phyloP scores from a whole-genome alignment of 2,113 vertebrate species.

The Trichechus manatus region DNA sequence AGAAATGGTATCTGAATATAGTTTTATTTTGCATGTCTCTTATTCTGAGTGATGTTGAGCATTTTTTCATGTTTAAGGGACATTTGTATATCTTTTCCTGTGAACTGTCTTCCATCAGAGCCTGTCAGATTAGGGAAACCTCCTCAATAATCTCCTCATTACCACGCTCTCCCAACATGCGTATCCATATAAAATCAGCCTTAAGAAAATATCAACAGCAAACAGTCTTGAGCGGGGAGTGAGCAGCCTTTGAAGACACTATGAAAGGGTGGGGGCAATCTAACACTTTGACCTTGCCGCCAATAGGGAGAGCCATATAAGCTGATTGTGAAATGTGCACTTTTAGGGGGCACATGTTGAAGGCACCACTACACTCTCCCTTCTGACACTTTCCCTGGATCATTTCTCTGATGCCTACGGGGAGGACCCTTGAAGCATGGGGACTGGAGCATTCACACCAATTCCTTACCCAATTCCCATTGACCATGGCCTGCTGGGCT shows the following conservation, averaged over 20 bases:
- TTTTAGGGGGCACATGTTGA: neutral
- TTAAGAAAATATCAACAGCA: neutral
- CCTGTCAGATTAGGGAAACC: neutral
- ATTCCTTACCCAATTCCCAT: neutral
- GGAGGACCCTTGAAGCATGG: neutral
- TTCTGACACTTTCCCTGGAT: neutral
- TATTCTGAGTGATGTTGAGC: constrained; percentile 43
- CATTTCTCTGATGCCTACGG: neutral
- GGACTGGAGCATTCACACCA: neutral
- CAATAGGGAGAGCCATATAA: neutral
- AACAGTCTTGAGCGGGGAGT: neutral
- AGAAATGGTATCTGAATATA: constrained; percentile 38
- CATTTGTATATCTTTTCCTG: neutral
- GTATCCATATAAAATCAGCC: neutral
- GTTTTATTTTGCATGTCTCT: constrained; percentile 57
- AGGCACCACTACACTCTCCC: neutral
- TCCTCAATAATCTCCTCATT: neutral
- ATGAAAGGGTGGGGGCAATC: neutral
- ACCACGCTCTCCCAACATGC: neutral
- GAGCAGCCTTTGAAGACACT: neutral
- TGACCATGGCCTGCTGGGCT: neutral
- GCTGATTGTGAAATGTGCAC: neutral
- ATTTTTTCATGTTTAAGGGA: constrained; percentile 60
- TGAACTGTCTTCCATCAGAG: neutral
- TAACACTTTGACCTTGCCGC: neutral